phyloP scores from a whole-genome alignment of 1,140 invertebrate genomes.

The Panagrolaimus sp. region DNA sequence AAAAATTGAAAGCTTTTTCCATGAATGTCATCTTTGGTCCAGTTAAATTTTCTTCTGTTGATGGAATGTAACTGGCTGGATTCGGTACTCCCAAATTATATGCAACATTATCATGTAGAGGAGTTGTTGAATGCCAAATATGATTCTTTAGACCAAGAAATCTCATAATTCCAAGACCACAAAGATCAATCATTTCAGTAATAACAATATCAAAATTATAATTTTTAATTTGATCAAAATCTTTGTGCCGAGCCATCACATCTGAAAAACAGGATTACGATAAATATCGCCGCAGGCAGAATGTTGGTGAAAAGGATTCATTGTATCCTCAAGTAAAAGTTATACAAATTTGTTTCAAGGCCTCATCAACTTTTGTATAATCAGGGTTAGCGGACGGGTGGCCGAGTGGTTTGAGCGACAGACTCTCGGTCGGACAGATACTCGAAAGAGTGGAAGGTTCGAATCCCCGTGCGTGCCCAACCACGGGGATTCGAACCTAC shows the following conservation, averaged over 20 bases:
- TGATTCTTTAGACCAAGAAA: constrained; percentile 31
- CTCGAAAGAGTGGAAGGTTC: too few relatives aligned
- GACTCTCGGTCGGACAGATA: too few relatives aligned
- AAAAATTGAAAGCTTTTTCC: constrained; percentile 35
- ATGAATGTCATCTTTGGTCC: constrained; percentile 30
- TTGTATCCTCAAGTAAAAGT: too few relatives aligned
- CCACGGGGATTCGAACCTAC: too few relatives aligned
- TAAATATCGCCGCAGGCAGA: too few relatives aligned
- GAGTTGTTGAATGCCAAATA: constrained; percentile 27
- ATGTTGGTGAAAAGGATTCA: too few relatives aligned
- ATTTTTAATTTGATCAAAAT: background rate
- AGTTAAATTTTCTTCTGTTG: constrained; percentile 30
- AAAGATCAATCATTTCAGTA: constrained; percentile 40
- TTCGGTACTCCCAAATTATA: constrained; percentile 34
- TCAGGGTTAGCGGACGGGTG: too few relatives aligned
- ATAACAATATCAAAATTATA: constrained; percentile 44
- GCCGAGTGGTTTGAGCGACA: too few relatives aligned
- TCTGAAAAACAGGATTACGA: background rate
- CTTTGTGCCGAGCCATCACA: constrained; percentile 6
- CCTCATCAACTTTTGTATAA: too few relatives aligned
- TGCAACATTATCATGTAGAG: constrained; percentile 23
- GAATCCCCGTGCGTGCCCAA: too few relatives aligned
- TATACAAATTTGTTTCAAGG: too few relatives aligned
- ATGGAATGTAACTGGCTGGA: constrained; percentile 38
- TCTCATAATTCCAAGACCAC: constrained; percentile 31